A percentile compares a stretch with the other conserved stretches of the same genome.
Evolutionary conservation across 2,797 vertebrate genomes (phyloP).

Genomic region (Halcyon leucocephala): DNA sequence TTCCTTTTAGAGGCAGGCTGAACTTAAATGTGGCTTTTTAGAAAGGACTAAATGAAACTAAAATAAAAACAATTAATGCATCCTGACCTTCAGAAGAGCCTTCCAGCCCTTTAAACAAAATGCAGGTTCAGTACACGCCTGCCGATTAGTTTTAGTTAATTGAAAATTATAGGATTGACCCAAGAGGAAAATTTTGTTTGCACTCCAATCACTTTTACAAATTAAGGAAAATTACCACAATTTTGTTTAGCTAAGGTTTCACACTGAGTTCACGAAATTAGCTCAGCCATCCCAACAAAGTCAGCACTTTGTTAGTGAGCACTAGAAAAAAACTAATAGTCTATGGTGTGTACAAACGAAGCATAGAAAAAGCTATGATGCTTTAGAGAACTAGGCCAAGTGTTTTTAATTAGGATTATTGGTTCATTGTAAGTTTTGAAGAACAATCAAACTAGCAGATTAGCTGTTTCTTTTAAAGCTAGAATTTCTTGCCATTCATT

Average conservation of each 20-base stretch:
- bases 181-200: slow-evolving; percentile 88
- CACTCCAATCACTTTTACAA: slow-evolving; percentile 87
- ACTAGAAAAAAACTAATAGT: slow-evolving; percentile 79
- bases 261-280: slow-evolving; percentile 87
- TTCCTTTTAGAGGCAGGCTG: slow-evolving; percentile 18
- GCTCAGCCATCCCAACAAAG: slow-evolving; percentile 85
- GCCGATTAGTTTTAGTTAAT: slow-evolving; percentile 87
- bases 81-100: slow-evolving; percentile 80
- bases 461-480: slow-evolving; percentile 85
- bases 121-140: slow-evolving; percentile 80
- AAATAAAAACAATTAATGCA: slow-evolving; percentile 74
- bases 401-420: slow-evolving; percentile 88
- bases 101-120: slow-evolving; percentile 84
- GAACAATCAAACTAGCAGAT: slow-evolving; percentile 86
- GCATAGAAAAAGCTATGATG: slow-evolving; percentile 82
- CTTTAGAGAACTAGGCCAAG: slow-evolving; percentile 84
- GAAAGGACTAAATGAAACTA: slow-evolving; percentile 55
- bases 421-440: slow-evolving; percentile 85
- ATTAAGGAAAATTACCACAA: slow-evolving; percentile 87
- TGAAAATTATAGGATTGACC: slow-evolving; percentile 88
- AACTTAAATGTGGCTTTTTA: slow-evolving; percentile 51
- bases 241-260: slow-evolving; percentile 87
- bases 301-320: slow-evolving; percentile 83
- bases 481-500: slow-evolving; percentile 84
- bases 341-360: slow-evolving; percentile 84